Evolutionary conservation across 2,113 vertebrate species (phyloP).

Genomic region (Sprattus sprattus): DNA sequence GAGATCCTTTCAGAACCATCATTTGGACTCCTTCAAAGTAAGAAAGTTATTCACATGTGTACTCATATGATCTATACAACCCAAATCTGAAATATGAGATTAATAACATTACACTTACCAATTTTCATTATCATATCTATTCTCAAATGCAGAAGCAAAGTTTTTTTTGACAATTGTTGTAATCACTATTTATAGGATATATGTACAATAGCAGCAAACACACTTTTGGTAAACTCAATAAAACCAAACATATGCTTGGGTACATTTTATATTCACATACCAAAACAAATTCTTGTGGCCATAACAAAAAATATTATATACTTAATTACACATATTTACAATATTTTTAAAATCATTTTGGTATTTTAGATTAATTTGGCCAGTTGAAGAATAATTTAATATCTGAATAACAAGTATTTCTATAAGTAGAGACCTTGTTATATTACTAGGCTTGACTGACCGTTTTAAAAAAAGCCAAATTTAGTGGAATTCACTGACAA

Average conservation of each 20-base stretch:
- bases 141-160: conserved; percentile 47
- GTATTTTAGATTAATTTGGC: conserved; percentile 42
- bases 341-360: conserved; percentile 55
- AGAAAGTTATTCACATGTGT: conserved; percentile 38
- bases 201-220: conserved; percentile 78
- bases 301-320: conserved; percentile 43
- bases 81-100: conserved; percentile 56
- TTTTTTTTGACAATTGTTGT: conserved; percentile 53
- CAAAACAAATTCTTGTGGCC: conserved; percentile 47
- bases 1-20: background rate
- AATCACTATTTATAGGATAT: conserved; percentile 57
- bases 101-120: conserved; percentile 59
- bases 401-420: background rate
- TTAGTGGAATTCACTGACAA: background rate
- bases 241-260: conserved; percentile 43
- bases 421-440: conserved; percentile 16
- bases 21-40: conserved; percentile 40
- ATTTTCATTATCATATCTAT: conserved; percentile 57
- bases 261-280: conserved; percentile 63
- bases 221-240: conserved; percentile 71
- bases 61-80: conserved; percentile 52
- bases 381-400: conserved; percentile 7
- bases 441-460: conserved; percentile 64
- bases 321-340: conserved; percentile 71
- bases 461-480: background rate